Evolutionary conservation across 2,797 vertebrate genomes (phyloP), one percentile per base, ranked within the genome.

Genomic region (Argyrosomus regius): DNA sequence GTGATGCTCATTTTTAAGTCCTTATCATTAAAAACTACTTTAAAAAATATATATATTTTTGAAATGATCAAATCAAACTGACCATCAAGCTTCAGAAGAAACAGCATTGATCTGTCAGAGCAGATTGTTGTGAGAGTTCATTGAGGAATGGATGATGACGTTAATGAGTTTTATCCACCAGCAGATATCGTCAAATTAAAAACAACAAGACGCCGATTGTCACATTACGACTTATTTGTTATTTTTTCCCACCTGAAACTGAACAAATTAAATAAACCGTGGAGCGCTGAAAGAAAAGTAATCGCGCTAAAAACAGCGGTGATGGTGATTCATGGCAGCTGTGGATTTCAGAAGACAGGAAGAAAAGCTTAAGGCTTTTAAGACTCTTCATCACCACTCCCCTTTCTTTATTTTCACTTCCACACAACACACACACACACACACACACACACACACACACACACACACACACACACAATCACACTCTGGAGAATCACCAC

Each of bases 291-390:
- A 41, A 80, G 59, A 52, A 83, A 83, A 72, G 73, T 43, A 83
- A 82, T 88, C 53, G 16, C 14, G 56, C 67, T 72, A 61, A 79
- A 80, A 75, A 69, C 59, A 76, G 61, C 62, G 49, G n/a, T 5
- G 28, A 18, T 11, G 75, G 69, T 88, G 87, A 87, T 88, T 84
- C 84, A 87, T 75, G 62, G 48, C 31, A 60, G 67, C 61, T 26
- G 62, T 50, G 59, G 45, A 71, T 77, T 77, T 75, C 57, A 74
- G 64, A 75, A 71, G 77, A 81, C 62, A 77, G 64, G 69, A 79
- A 70, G 75, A 24, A 75, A 73, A 61, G 83, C 81, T 66, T 56
- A n/a, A 63, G 64, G 78, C 79, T 84, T 82, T 86, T 63, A 86
- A 79, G 65, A 77, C 50, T 72, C 77, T 81, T 77, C 56, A 59